Evolutionary conservation across 1,140 invertebrate genomes (phyloP), one percentile per base, ranked within the genome.

Genomic region (Vanessa atalanta): DNA sequence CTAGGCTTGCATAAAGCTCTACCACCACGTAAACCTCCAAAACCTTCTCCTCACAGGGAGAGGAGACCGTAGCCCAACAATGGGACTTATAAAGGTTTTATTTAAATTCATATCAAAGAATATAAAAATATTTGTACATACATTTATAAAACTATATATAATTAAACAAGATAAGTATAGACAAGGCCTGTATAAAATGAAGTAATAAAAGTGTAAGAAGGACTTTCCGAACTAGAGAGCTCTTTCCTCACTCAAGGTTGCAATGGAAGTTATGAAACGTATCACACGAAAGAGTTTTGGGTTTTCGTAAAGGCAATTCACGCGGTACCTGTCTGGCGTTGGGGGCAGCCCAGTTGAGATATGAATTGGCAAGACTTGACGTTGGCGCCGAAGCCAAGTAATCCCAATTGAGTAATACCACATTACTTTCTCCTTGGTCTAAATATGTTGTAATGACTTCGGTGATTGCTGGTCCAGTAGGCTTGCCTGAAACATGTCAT

Each of bases 401-500:
- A 31, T 90, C 74, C 90, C 90, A 93, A 78, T 91, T 86, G 60
- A 93, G 77, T 37, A 93, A 79, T 11, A 79, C 87, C 16, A 93
- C 89, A 72, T 93, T 93, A 75, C 75, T 83, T 47, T 85, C 75
- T 23, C 78, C 82, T 72, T 84, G 80, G 16, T 85, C 73, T 72
- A 93, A 66, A 76, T 85, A 91, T 7, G 82, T 80, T 16, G 74
- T 82, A 64, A 87, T 78, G 60, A 93, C 76, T 7, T 77, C 80
- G 0, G 75, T 82, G 48, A 91, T 85, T 2, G 88, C 88, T 8
- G 79, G 80, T 0, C 91, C 91, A 9, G 76, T 75, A 12, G 90
- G 88, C 50, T 79, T 63, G 47, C 89, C 90, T 92, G 57, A 57
- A 83, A 79, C 47, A 31, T 31, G 2, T 31, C 0, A 31, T 31